Percentiles rank a stretch among this genome's conserved stretches.
These are phyloP conservation scores for Accipiter virgatus DNA, from an alignment of 2,113 vertebrate species.

Conservation along the genomic window DNA sequence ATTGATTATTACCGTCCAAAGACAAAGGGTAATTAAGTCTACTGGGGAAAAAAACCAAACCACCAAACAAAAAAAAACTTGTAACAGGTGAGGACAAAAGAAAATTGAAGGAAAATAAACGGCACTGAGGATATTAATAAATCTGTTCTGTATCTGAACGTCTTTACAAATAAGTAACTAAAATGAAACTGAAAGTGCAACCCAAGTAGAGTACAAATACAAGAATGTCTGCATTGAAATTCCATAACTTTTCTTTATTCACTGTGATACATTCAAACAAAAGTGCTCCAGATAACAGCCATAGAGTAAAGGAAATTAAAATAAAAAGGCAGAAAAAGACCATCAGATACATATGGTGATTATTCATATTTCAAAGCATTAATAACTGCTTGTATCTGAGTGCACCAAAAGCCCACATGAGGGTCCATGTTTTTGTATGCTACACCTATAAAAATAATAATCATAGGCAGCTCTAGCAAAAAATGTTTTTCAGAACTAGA, in stretches of 20 bases:
- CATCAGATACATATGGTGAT: constrained; percentile 33
- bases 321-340: constrained; percentile 5
- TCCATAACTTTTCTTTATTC: constrained; percentile 40
- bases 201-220: background rate
- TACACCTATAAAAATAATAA: constrained; percentile 21
- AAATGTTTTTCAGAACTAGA: constrained; percentile 20
- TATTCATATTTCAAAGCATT: constrained; percentile 50
- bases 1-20: background rate
- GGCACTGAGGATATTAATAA: background rate
- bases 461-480: constrained; percentile 22
- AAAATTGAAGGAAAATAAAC: background rate
- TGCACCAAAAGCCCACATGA: constrained; percentile 32
- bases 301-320: constrained; percentile 52
- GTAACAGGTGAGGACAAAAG: background rate
- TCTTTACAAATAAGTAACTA: background rate
- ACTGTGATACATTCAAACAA: constrained; percentile 57
- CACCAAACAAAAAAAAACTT: background rate
- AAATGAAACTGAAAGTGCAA: background rate
- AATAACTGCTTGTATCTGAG: constrained; percentile 31
- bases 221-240: constrained; percentile 3
- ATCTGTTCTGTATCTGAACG: background rate
- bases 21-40: background rate
- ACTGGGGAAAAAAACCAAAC: background rate
- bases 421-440: constrained; percentile 20
- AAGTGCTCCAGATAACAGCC: constrained; percentile 36